phyloP scores from a whole-genome alignment of 2,888 invertebrate species.

The Andrena chrysosceles region DNA sequence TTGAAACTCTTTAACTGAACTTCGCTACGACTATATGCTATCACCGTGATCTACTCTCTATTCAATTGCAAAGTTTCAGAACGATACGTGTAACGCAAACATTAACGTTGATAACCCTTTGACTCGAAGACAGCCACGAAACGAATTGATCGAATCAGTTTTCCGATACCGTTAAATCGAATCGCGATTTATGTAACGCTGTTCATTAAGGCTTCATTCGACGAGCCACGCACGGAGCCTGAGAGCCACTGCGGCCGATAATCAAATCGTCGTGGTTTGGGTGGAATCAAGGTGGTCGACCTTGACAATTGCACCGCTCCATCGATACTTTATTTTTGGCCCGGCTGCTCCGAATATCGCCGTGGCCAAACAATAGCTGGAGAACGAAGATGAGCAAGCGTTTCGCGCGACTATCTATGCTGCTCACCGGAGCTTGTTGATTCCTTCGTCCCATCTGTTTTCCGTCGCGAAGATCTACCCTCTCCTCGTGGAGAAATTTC shows the following conservation, averaged over 20 bases:
- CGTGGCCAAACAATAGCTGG: slow-evolving; percentile 15
- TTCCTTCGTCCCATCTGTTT: background rate
- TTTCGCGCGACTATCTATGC: background rate
- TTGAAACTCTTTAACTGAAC: background rate
- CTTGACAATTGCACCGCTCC: slow-evolving; percentile 55
- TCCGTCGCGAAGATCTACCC: background rate
- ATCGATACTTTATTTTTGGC: slow-evolving; percentile 55
- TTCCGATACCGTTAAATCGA: background rate
- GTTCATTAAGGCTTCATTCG: background rate
- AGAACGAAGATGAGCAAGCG: slow-evolving; percentile 3
- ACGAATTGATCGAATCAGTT: background rate
- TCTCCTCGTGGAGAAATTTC: background rate
- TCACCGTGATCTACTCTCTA: background rate
- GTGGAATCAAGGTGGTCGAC: slow-evolving; percentile 56
- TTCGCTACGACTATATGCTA: too few relatives aligned
- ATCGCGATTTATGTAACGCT: slow-evolving; percentile 1
- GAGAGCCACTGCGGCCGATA: slow-evolving; percentile 56
- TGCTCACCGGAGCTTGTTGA: background rate
- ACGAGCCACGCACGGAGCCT: background rate
- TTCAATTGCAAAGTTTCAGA: background rate
- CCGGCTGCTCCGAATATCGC: slow-evolving; percentile 14
- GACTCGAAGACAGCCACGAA: background rate
- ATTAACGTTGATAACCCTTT: background rate
- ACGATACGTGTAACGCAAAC: background rate
- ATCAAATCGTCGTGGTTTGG: slow-evolving; percentile 49